Base-by-base conservation (phyloP, 2,113 vertebrate genomes). In the Rafetus swinhoei region DNA sequence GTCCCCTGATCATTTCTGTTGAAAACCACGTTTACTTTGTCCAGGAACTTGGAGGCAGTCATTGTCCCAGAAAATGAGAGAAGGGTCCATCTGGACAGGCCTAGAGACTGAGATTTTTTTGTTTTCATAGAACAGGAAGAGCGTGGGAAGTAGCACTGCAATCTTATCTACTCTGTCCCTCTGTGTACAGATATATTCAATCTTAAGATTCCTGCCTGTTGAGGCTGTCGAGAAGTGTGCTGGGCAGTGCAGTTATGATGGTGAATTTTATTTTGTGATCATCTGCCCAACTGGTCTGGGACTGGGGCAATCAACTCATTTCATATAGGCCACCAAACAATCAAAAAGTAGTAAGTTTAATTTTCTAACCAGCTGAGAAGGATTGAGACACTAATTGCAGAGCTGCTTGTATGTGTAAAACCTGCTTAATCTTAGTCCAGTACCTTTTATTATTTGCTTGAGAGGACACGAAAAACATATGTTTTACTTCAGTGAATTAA, bases 241-340 rank as follows among this genome's bases (percentile, higher is more conserved):
- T 59, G 87, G 84, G 25, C 27, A 39, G 22, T 29, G 65, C 5
- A 79, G 32, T n/a, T 81, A 16, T 25, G 29, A 22, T 25, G 6
- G 9, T 79, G 10, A 27, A 24, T 69, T 6, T 1, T 7, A 18
- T 54, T 80, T 9, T 19, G 11, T 0, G 0, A 16, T 5, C 35
- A 53, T 52, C 39, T 39, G 59, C 56, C 45, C 27, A 16, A 3
- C 3, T 59, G 56, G 18, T 86, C 62, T 92, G 39, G 35, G 56
- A 25, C 2, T 92, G 39, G 15, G 14, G 3, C 0, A 0, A 59
- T 24, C 15, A 29, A 13, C 1, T 81, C 22, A 59, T 83, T 55
- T 54, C 57, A 81, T 60, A 29, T 77, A 29, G 24, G 39, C 55
- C 6, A 55, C 39, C 72, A 29, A 52, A 45, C 7, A 52, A 52